Base-by-base conservation (phyloP, 1,140 invertebrate species). In the Aphelinus atriplicis region DNA sequence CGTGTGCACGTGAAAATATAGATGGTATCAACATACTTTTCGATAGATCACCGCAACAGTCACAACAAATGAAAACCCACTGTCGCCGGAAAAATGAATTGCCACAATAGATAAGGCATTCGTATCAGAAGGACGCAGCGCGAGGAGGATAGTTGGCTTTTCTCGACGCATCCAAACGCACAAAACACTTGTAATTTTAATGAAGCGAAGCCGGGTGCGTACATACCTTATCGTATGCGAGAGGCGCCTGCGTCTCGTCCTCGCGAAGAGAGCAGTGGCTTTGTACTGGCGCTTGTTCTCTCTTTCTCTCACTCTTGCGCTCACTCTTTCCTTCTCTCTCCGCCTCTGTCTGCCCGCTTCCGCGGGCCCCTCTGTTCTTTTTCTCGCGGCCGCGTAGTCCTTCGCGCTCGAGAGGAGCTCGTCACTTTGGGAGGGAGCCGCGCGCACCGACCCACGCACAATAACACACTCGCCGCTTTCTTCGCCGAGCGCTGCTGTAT, bases 261-360 rank as follows among this genome's bases (percentile, higher is more conserved):
- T 84, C 78, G 78, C 81, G 63, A 78, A 76, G 73, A 69, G 80
- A 84, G 81, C 77, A 81, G 76, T 83, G 77, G 77, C 77, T 78
- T 78, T 80, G 69, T 77, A 84, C 83, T 83, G 81, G 79, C 82
- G 78, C 76, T 76, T 71, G 67, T 77, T 26, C 48, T 58, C 55
- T 70, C 47, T 51, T 47, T 7, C 56, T 70, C 48, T 51, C 6
- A n/a, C 46, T 70, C 47, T 61, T 26, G 2, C 26, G 9, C 63
- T 10, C 50, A 5, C 47, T 7, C 9, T 2, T 57, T 47, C 66
- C 46, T 43, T 45, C 48, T 42, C 42, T 9, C 53, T 9, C 4
- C 65, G 63, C 51, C 60, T 65, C 56, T 70, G 57, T 51, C 60
- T 68, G 63, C 10, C 57, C 63, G 48, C 53, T 62, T 51, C 42